Conservation (phyloP, 35 echinoderm and acorn worm genomes). For the Apostichopus parvimensis region DNA sequence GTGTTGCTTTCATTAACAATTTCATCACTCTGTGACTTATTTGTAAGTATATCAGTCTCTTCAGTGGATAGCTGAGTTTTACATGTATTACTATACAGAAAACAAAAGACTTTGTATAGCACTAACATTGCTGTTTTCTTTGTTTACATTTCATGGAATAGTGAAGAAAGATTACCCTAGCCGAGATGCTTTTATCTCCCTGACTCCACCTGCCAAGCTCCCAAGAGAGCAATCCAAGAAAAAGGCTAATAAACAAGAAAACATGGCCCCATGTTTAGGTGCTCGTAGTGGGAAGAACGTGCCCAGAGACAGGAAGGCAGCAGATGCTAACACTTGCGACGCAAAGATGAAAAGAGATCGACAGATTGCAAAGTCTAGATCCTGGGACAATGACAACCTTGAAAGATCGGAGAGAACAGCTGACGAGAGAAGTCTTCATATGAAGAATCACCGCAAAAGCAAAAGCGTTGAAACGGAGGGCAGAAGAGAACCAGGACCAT, state of each 20-base stretch:
- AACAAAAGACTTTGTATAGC: too few relatives aligned
- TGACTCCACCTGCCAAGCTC: background rate
- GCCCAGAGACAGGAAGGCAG: background rate
- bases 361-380: background rate
- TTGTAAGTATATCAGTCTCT: background rate
- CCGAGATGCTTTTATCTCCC: background rate
- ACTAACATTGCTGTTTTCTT: too few relatives aligned
- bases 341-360: background rate
- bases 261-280: background rate
- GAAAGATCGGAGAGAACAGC: background rate
- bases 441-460: background rate
- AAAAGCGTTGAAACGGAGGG: background rate
- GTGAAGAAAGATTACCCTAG: constrained; percentile 3
- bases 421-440: constrained; percentile 24
- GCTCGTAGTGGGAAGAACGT: background rate
- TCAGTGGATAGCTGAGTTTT: too few relatives aligned
- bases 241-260: background rate
- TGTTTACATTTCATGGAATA: background rate
- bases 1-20: too few relatives aligned
- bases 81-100: too few relatives aligned
- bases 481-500: background rate
- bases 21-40: background rate
- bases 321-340: background rate
- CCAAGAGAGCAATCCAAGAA: background rate
- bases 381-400: constrained; percentile 14